Base-by-base conservation (phyloP, 1,140 invertebrate species). In the Lordiphosa clarofinis region DNA sequence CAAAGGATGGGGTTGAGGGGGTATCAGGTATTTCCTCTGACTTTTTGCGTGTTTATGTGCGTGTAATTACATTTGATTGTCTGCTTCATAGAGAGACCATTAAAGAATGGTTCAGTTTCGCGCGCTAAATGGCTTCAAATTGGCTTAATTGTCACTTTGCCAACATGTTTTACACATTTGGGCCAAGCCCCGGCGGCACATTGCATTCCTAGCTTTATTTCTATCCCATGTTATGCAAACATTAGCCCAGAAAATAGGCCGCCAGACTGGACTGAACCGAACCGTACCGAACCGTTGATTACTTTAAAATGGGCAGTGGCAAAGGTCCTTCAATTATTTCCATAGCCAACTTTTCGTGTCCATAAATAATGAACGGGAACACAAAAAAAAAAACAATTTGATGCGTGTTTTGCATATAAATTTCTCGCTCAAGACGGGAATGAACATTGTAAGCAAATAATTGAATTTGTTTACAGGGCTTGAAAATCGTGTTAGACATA, bases 371-470 rank as follows among this genome's bases (percentile, higher is more conserved):
- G 64, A 78, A 54, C 49, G 43, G 19, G 64, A 40, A 48, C 24
- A 12, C 0, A 3, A 31, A 33, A 40, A 39, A 33, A 39, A 21
- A 56, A 63, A 54, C 64, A 73, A 73, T 84, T 84, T 86, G 59
- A 84, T 84, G 78, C 78, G 78, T 84, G 78, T 84, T 84, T 84
- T 84, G 78, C 78, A 84, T 84, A 84, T 84, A 84, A 84, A 84
- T 84, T 84, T 84, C 53, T 63, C 78, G 79, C 46, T 84, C 61
- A 74, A 59, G 52, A 56, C n/a, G n/a, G n/a, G n/a, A n/a, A n/a
- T n/a, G n/a, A n/a, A n/a, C n/a, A n/a, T n/a, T n/a, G n/a, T 76
- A 69, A 56, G 61, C 65, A 84, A 84, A 84, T 84, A 84, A 84
- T 84, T 84, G 78, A 84, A 84, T 84, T 84, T 78, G 73, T 84